These are phyloP conservation scores for Kuschelorhynchus macadamiae DNA, from an alignment of 2,888 invertebrate genomes.

Conservation along the genomic window DNA sequence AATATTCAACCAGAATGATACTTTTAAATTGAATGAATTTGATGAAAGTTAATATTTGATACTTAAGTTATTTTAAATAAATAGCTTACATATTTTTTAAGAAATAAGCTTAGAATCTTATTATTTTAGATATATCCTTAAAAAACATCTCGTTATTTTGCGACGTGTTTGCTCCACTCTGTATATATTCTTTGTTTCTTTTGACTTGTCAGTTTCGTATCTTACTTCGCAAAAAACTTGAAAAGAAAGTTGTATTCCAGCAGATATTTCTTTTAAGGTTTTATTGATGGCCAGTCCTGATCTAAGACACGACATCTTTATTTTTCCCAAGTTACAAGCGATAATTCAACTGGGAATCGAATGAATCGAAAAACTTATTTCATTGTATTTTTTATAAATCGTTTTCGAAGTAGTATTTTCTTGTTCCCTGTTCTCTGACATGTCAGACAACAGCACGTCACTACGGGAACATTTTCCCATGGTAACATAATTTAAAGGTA, in stretches of 20 bases:
- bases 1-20: too few relatives aligned
- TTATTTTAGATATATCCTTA: background rate
- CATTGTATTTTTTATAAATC: slow-evolving; percentile 41
- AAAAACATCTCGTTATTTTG: background rate
- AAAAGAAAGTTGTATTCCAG: slow-evolving; percentile 24
- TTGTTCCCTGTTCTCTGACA: slow-evolving; percentile 2
- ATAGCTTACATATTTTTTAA: too few relatives aligned
- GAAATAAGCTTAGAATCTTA: too few relatives aligned
- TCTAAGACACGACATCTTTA: slow-evolving; percentile 37
- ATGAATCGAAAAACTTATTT: slow-evolving; percentile 43
- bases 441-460: background rate
- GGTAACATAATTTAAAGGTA: too few relatives aligned
- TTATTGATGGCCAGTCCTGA: slow-evolving; percentile 38
- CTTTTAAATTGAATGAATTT: too few relatives aligned
- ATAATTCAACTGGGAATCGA: slow-evolving; percentile 43
- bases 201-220: background rate
- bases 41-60: too few relatives aligned
- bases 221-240: background rate
- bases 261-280: slow-evolving; percentile 31
- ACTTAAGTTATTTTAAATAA: too few relatives aligned
- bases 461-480: too few relatives aligned
- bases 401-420: slow-evolving; percentile 28
- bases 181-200: background rate
- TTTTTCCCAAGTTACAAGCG: slow-evolving; percentile 34
- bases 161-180: background rate